These are phyloP conservation scores for Anguilla obscura DNA, from an alignment of 2,797 vertebrate genomes.

Conservation along the genomic window DNA sequence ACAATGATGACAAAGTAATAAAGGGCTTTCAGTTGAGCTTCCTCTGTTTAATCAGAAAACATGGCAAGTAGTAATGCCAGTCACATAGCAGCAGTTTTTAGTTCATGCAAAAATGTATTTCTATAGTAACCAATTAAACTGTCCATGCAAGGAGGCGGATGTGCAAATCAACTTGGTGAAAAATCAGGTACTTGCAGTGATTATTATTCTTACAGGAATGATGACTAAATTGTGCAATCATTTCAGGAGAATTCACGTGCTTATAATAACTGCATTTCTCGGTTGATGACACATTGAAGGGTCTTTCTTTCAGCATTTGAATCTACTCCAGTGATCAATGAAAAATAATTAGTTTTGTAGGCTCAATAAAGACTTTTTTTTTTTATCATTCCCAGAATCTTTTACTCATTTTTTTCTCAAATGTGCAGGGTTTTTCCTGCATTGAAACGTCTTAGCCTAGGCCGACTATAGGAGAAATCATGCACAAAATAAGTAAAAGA, in stretches of 20 bases:
- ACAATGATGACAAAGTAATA: background rate
- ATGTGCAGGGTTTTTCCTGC: background rate
- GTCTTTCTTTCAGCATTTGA: background rate
- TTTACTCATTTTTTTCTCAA: background rate
- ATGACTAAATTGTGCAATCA: background rate
- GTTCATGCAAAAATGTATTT: background rate
- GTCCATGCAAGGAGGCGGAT: background rate
- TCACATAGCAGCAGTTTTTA: background rate
- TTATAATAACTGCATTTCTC: conserved; percentile 10
- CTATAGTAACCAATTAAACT: background rate
- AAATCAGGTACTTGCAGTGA: background rate
- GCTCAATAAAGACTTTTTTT: background rate
- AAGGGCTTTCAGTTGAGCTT: background rate
- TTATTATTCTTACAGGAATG: background rate
- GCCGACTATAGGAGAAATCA: no score
- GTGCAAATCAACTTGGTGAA: background rate
- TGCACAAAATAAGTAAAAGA: no score
- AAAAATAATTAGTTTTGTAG: background rate
- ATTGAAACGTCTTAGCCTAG: no score
- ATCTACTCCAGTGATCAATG: background rate
- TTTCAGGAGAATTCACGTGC: background rate
- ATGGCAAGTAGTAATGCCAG: background rate
- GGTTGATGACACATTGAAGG: background rate
- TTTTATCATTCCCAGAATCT: background rate
- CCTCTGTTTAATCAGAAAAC: background rate